phyloP scores from a whole-genome alignment of 2,888 invertebrate species.

The Yponomeuta plumbellus region DNA sequence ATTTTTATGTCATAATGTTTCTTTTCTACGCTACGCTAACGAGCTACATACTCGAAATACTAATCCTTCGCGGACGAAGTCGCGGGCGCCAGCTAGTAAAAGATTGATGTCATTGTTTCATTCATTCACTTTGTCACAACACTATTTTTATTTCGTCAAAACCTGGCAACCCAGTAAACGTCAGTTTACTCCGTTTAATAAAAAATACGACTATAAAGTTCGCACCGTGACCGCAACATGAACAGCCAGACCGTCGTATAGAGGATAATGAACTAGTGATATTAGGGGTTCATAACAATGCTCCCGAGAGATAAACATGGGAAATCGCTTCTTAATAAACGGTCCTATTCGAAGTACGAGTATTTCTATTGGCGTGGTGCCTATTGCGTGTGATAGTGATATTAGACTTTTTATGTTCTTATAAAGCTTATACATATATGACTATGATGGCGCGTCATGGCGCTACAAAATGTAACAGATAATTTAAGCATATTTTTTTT shows the following conservation, averaged over 20 bases:
- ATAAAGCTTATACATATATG: not conserved
- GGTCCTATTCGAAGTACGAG: not conserved
- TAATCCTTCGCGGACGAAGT: too few species aligned
- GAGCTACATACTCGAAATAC: too few species aligned
- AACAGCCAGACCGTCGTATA: not conserved
- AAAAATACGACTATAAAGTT: not conserved
- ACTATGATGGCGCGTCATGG: not conserved
- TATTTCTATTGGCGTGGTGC: not conserved
- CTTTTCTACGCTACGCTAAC: too few species aligned
- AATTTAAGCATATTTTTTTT: too few species aligned
- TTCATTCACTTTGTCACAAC: too few species aligned
- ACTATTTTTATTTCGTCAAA: too few species aligned
- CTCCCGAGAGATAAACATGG: not conserved
- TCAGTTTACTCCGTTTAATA: too few species aligned
- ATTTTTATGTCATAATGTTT: too few species aligned
- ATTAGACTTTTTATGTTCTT: not conserved
- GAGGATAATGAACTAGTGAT: not conserved
- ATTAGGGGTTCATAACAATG: slow-evolving; percentile 1
- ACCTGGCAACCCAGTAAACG: too few species aligned
- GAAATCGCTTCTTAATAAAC: not conserved
- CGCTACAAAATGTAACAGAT: too few species aligned
- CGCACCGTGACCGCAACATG: not conserved
- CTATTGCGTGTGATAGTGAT: not conserved
- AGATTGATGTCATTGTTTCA: too few species aligned
- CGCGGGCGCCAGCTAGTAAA: too few species aligned